These are phyloP conservation scores for Achlya flavicornis DNA, from an alignment of 2,888 invertebrate genomes.

Conservation along the genomic window DNA sequence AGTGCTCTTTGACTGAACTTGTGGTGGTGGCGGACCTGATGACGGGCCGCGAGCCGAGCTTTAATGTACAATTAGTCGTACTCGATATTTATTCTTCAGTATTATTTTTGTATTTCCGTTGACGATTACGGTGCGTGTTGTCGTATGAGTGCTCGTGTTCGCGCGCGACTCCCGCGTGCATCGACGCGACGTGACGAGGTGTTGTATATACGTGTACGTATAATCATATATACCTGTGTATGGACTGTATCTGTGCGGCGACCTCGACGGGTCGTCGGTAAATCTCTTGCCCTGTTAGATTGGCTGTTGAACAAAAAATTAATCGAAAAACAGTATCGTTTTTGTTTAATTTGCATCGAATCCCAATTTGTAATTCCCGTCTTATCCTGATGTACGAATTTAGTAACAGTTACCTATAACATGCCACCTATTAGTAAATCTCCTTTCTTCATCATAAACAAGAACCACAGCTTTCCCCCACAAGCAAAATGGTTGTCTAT, in stretches of 20 bases:
- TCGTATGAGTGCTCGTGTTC: slow-evolving; percentile 29
- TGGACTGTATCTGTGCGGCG: slow-evolving; percentile 18
- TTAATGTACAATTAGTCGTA: slow-evolving; percentile 49
- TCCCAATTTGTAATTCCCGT: no score
- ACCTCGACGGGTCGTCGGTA: slow-evolving; percentile 32
- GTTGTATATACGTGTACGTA: slow-evolving; percentile 22
- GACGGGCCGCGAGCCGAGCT: slow-evolving; percentile 31
- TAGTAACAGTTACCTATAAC: no score
- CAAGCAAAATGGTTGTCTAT: no score
- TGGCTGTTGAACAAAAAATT: slow-evolving; percentile 68
- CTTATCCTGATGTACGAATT: no score
- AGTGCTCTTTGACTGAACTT: not conserved
- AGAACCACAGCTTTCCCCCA: no score
- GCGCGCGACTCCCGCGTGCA: slow-evolving; percentile 13
- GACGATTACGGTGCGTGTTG: slow-evolving; percentile 54
- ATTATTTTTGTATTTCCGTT: slow-evolving; percentile 73
- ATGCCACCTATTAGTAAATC: no score
- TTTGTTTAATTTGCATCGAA: slow-evolving; percentile 26
- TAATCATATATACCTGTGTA: slow-evolving; percentile 25
- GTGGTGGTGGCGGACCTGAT: slow-evolving; percentile 15
- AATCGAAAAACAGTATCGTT: slow-evolving; percentile 32
- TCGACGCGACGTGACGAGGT: slow-evolving; percentile 14
- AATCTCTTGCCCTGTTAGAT: slow-evolving; percentile 65
- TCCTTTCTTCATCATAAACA: no score
- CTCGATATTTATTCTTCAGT: slow-evolving; percentile 72